phyloP scores from a whole-genome alignment of 2,888 invertebrate genomes.

The Cepaea hortensis region DNA sequence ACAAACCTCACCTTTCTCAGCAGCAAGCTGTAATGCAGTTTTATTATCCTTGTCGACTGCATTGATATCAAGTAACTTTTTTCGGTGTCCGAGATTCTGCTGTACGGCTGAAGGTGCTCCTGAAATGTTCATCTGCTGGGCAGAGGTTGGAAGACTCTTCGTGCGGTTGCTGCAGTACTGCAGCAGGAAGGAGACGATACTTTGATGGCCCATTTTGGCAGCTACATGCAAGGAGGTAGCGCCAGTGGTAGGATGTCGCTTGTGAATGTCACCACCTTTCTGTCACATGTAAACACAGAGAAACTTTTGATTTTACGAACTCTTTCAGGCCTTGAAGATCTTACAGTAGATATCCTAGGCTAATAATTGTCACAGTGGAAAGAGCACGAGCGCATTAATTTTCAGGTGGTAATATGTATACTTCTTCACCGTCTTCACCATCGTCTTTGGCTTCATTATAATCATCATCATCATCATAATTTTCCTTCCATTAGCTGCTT shows the following conservation, averaged over 20 bases:
- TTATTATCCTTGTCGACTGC: constrained; percentile 64
- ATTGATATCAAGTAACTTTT: constrained; percentile 66
- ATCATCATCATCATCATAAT: too few relatives aligned
- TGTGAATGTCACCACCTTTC: constrained; percentile 68
- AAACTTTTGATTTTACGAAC: too few relatives aligned
- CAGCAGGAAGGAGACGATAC: constrained; percentile 64
- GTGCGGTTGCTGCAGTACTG: constrained; percentile 55
- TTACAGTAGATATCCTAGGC: too few relatives aligned
- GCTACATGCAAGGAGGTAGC: constrained; percentile 68
- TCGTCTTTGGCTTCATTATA: too few relatives aligned
- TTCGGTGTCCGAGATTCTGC: background rate
- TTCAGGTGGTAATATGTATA: too few relatives aligned
- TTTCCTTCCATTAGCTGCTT: too few relatives aligned
- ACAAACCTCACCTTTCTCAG: constrained; percentile 67
- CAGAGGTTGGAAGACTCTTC: background rate
- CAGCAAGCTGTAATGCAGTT: constrained; percentile 71
- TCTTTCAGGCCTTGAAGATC: too few relatives aligned
- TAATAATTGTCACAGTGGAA: too few relatives aligned
- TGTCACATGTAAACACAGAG: background rate
- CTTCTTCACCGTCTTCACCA: too few relatives aligned
- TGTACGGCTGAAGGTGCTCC: background rate
- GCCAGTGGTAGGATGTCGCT: constrained; percentile 62
- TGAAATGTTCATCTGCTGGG: background rate
- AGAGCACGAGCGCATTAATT: too few relatives aligned
- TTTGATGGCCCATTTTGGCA: constrained; percentile 62